Evolutionary conservation across 2,888 invertebrate species (phyloP).

Genomic region (Hecatera dysodea): DNA sequence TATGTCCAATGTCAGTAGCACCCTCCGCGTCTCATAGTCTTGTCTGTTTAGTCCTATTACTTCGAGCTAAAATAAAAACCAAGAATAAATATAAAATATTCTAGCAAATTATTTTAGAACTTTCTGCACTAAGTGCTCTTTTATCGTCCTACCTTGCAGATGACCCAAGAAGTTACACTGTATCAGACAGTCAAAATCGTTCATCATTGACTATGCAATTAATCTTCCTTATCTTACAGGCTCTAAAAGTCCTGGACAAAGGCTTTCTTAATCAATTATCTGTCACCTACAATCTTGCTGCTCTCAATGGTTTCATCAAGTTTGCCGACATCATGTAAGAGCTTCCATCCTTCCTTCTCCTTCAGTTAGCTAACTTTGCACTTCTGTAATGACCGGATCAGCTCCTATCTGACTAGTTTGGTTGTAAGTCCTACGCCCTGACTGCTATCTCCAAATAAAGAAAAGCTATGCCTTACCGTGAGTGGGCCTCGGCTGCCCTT

Average conservation of each 20-base stretch:
- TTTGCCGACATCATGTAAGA: too few species aligned
- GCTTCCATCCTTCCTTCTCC: too few species aligned
- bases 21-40: constrained; percentile 94
- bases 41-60: constrained; percentile 94
- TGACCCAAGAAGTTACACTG: not conserved
- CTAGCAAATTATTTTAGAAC: too few species aligned
- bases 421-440: not conserved
- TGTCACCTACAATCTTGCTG: too few species aligned
- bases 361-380: not conserved
- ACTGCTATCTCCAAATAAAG: not conserved
- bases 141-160: too few species aligned
- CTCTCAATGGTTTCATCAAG: too few species aligned
- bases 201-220: not conserved
- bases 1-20: constrained; percentile 92
- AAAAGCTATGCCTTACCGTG: constrained; percentile 71
- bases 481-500: constrained; percentile 84
- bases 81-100: not conserved
- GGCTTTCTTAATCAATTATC: too few species aligned
- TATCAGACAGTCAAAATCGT: not conserved
- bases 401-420: too few species aligned
- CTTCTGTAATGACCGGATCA: too few species aligned
- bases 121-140: not conserved
- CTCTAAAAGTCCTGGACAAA: too few species aligned
- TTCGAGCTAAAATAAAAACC: constrained; percentile 91
- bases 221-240: not conserved